Base-by-base conservation (phyloP, 2,888 invertebrate species). In the Conus canariensis region DNA sequence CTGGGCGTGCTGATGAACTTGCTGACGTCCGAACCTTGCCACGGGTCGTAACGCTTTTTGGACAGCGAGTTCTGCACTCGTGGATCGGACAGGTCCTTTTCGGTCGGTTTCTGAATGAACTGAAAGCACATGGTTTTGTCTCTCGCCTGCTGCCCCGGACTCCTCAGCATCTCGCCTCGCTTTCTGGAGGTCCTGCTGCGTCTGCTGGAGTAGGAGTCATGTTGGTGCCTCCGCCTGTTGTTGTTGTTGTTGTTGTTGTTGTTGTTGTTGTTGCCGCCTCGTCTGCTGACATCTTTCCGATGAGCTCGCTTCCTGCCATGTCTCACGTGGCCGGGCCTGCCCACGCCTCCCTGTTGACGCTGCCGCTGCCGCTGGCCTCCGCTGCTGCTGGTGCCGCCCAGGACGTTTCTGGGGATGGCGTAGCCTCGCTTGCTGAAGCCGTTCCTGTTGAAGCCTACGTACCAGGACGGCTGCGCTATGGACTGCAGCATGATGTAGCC, bases 361-460 rank as follows among this genome's bases (percentile, higher is more conserved):
- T 80, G 30, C 30, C 19, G 30, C 6, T 74, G 74, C 10, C 74
- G 6, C 5, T n/a, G 5, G n/a, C 25, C n/a, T 2, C 6, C 45
- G 45, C 45, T 45, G 30, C 30, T 45, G 14, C 74, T 74, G 74
- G 7, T 74, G 74, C 74, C 25, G 74, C n/a, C n/a, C 70, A 64
- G 10, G 64, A 16, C 64, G 10, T 60, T 67, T 30, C 83, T 86
- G 9, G 45, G n/a, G 59, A 59, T 88, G 80, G 77, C n/a, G 85
- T 90, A 91, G 10, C 92, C 92, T 58, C 85, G 85, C 60, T 92
- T 56, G 25, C 89, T 85, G 30, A 59, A 30, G 56, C 93, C 92
- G 9, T 85, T 85, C 85, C 74, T 90, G 80, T 90, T 90, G 90
- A 93, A 93, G 85, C 92, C 93, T 74, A 93, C 88, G 90, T 88